Percentiles rank a stretch among this genome's conserved stretches.
Evolutionary conservation across 2,888 invertebrate genomes (phyloP).

Genomic region (Cantharis rufa): DNA sequence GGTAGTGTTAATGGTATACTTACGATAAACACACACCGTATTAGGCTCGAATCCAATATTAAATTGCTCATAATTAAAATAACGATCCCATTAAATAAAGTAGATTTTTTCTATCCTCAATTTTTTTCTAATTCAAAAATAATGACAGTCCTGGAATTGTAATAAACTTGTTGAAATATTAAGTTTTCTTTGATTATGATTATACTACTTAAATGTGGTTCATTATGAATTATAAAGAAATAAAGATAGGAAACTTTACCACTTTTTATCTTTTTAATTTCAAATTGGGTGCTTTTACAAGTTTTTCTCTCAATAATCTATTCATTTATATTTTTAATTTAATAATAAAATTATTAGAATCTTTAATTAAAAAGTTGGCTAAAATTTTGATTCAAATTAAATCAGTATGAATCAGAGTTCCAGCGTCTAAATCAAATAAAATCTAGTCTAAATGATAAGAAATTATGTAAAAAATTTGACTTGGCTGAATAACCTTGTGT

Average conservation of each 20-base stretch:
- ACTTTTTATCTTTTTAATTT: not conserved
- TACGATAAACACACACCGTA: slow-evolving; percentile 52
- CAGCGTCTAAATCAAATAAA: too few relatives aligned
- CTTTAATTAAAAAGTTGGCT: too few relatives aligned
- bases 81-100: slow-evolving; percentile 42
- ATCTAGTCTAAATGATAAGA: too few relatives aligned
- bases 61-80: slow-evolving; percentile 52
- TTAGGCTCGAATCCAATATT: slow-evolving; percentile 45
- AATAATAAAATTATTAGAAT: too few relatives aligned
- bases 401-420: too few relatives aligned
- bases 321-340: too few relatives aligned
- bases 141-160: not conserved
- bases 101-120: slow-evolving; percentile 7
- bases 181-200: not conserved
- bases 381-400: too few relatives aligned
- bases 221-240: not conserved
- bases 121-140: not conserved
- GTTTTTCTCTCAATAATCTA: too few relatives aligned
- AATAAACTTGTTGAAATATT: not conserved
- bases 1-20: slow-evolving; percentile 54
- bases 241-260: not conserved
- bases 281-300: not conserved
- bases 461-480: too few relatives aligned
- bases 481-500: too few relatives aligned
- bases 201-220: not conserved